Conservation (phyloP, 2,113 vertebrate genomes). For the Chunga burmeisteri region DNA sequence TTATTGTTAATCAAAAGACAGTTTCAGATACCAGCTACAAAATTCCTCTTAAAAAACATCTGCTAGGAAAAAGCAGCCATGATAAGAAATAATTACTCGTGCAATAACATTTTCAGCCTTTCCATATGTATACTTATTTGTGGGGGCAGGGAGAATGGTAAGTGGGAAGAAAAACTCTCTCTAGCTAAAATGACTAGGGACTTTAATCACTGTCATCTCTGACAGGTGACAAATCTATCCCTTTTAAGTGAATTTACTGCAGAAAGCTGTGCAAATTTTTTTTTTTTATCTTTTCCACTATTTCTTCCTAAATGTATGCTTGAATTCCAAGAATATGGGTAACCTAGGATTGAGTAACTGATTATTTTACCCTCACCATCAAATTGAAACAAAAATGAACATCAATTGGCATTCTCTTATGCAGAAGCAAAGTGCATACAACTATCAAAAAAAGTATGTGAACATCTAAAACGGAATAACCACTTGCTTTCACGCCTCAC, state of each 20-base stretch:
- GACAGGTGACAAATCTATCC: neutral
- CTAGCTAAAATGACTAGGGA: neutral
- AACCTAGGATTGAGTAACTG: neutral
- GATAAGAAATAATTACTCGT: neutral
- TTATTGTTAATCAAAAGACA: neutral
- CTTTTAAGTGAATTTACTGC: neutral
- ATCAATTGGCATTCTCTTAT: neutral
- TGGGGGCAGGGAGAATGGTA: neutral
- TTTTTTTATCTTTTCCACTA: neutral
- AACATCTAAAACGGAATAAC: neutral
- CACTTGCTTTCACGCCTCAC: accelerated
- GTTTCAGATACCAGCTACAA: neutral
- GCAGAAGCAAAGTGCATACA: neutral
- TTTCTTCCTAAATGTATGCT: neutral
- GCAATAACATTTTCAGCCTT: neutral
- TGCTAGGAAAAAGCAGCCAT: neutral
- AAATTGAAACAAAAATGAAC: neutral
- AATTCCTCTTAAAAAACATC: neutral
- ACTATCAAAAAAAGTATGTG: too few species aligned
- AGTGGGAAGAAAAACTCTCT: neutral
- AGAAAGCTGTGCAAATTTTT: neutral
- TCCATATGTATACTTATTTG: neutral
- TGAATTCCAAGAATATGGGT: neutral
- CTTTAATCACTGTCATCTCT: neutral
- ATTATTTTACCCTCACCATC: neutral